These are phyloP conservation scores for Pentamera pediparva DNA, from an alignment of 53 echinoderm and acorn worm genomes.

Conservation along the genomic window DNA sequence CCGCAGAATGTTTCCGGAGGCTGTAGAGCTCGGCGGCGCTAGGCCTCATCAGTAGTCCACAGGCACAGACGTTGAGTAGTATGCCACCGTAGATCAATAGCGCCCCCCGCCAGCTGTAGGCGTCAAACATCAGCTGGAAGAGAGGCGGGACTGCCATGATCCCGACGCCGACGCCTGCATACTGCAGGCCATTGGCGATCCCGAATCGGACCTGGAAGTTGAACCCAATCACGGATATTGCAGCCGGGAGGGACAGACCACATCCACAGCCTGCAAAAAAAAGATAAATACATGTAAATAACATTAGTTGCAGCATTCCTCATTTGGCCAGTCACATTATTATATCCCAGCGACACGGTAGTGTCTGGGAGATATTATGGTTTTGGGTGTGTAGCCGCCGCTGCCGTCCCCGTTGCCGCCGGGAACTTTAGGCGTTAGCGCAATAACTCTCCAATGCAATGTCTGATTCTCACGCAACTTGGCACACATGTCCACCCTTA, in stretches of 20 bases:
- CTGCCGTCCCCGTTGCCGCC: too few relatives aligned
- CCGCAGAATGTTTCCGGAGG: background rate
- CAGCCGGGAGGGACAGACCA: conserved; percentile 13
- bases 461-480: too few relatives aligned
- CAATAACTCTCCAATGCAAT: too few relatives aligned
- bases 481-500: too few relatives aligned
- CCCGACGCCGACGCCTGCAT: conserved; percentile 27
- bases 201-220: conserved; percentile 19
- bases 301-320: background rate
- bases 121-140: conserved; percentile 21
- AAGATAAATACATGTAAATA: background rate
- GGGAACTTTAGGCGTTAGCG: too few relatives aligned
- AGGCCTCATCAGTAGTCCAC: conserved; percentile 22
- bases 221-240: conserved; percentile 27
- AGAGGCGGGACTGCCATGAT: conserved; percentile 22
- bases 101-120: conserved; percentile 17
- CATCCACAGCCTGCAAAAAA: conserved; percentile 21
- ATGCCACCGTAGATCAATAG: conserved; percentile 4
- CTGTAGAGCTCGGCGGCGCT: conserved; percentile 4
- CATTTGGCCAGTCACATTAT: too few relatives aligned
- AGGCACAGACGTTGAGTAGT: background rate
- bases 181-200: conserved; percentile 24
- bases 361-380: too few relatives aligned
- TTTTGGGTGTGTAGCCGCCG: too few relatives aligned
- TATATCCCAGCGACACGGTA: too few relatives aligned